Conservation (phyloP, 2,113 vertebrate species). For the Halcyon senegalensis region DNA sequence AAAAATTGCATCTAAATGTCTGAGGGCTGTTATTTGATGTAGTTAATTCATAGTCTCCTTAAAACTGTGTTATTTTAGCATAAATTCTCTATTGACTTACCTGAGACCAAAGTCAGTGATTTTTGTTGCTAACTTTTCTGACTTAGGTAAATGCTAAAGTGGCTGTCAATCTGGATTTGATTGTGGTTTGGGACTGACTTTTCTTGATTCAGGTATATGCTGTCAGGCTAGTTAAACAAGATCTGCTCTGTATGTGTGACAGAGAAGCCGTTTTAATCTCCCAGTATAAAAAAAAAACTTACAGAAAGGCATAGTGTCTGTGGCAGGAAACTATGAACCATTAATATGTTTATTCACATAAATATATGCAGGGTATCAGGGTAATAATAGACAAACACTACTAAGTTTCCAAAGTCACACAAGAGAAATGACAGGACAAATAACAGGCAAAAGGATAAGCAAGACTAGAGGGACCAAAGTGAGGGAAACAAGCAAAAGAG, state of each 20-base stretch:
- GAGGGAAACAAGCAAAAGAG: background rate
- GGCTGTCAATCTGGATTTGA: background rate
- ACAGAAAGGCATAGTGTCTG: background rate
- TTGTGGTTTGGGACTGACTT: background rate
- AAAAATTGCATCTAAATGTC: background rate
- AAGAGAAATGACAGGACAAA: background rate
- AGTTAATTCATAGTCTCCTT: background rate
- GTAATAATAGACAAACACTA: background rate
- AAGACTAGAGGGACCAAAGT: background rate
- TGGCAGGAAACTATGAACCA: background rate
- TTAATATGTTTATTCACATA: background rate
- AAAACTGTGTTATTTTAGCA: background rate
- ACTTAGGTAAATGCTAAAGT: background rate
- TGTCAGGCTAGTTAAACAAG: background rate
- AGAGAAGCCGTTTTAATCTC: background rate
- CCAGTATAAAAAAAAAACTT: background rate
- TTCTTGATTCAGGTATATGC: background rate
- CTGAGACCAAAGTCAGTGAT: background rate
- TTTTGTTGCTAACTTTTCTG: background rate
- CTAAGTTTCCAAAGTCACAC: background rate
- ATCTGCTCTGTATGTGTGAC: background rate
- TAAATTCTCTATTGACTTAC: background rate
- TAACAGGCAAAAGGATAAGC: background rate
- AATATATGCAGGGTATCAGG: background rate
- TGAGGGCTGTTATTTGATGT: background rate